Conservation (phyloP, 2,888 invertebrate genomes). For the Empis stercorea region DNA sequence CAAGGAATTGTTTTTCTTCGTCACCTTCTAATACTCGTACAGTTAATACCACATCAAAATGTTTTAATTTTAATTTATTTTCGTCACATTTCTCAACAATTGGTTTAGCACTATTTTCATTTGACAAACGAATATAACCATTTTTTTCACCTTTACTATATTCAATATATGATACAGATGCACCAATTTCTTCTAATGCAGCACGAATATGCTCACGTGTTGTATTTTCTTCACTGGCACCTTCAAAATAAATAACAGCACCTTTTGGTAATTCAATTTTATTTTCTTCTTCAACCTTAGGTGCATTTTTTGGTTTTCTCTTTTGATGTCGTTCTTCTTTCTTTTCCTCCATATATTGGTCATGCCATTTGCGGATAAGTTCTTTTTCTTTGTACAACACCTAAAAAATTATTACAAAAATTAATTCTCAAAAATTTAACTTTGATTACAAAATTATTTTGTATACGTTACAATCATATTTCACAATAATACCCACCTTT, state of each 20-base stretch:
- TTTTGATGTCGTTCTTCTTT: conserved; percentile 50
- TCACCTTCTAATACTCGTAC: conserved; percentile 53
- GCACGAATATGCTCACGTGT: conserved; percentile 63
- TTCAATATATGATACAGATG: conserved; percentile 55
- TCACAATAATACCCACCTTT: conserved; percentile 25
- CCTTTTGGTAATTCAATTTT: conserved; percentile 48
- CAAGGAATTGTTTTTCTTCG: conserved; percentile 53
- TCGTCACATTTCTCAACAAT: conserved; percentile 50
- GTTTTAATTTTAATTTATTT: conserved; percentile 40
- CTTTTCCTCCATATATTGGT: conserved; percentile 52
- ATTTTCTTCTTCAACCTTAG: conserved; percentile 29
- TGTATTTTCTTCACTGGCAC: conserved; percentile 43
- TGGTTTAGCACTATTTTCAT: conserved; percentile 54
- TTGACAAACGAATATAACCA: conserved; percentile 58
- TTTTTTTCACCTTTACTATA: conserved; percentile 59
- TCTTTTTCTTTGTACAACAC: conserved; percentile 54
- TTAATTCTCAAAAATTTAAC: no score
- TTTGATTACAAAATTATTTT: no score
- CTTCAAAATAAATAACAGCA: conserved; percentile 56
- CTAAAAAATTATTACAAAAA: conserved; percentile 12
- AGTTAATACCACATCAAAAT: conserved; percentile 39
- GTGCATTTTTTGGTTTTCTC: conserved; percentile 41
- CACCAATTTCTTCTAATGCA: conserved; percentile 38
- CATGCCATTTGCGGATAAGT: conserved; percentile 56
- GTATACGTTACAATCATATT: no score